Base-by-base conservation (phyloP, 2,797 vertebrate genomes). In the Numenius phaeopus region DNA sequence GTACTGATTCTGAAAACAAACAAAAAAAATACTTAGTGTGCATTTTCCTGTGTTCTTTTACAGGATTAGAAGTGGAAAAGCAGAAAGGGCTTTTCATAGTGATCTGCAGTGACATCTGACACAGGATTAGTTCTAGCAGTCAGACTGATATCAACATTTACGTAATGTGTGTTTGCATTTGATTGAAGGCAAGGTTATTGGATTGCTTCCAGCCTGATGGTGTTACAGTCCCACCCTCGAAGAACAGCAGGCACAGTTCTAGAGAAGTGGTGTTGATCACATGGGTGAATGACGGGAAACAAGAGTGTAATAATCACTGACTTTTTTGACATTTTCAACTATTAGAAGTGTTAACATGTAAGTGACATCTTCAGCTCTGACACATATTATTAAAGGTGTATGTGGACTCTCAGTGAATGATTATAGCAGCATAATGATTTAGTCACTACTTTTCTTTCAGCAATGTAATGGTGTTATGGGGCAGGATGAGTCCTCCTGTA, bases 251-350 rank as follows among this genome's bases (percentile, higher is more conserved):
- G 40, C 52, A 83, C 52, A 78, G 87, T 91, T 72, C 79, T 88
- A 79, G 66, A 64, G 40, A 90, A 93, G n/a, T 82, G 85, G 76
- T 92, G 61, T 84, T 95, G 50, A 79, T 97, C 65, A 57, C 69
- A 78, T 42, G 58, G 59, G 61, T 91, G 83, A 90, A 83, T 80
- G 58, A 75, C 70, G 85, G 77, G 27, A 57, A 90, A 80, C 84
- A 87, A 80, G 54, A 91, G 16, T 42, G 39, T 62, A 90, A 87
- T 91, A 95, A 94, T 96, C 76, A 93, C 40, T 82, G 75, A 83
- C 65, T 44, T 82, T 96, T 87, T 40, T 81, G 78, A 96, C 86
- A 72, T 71, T 87, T 90, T 96, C 78, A 92, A 82, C 76, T 94
- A 86, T 89, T 91, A 77, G 67, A 93, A 54, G 32, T 42, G 10